Conservation (phyloP, 2,888 invertebrate genomes). For the Antitype chi region DNA sequence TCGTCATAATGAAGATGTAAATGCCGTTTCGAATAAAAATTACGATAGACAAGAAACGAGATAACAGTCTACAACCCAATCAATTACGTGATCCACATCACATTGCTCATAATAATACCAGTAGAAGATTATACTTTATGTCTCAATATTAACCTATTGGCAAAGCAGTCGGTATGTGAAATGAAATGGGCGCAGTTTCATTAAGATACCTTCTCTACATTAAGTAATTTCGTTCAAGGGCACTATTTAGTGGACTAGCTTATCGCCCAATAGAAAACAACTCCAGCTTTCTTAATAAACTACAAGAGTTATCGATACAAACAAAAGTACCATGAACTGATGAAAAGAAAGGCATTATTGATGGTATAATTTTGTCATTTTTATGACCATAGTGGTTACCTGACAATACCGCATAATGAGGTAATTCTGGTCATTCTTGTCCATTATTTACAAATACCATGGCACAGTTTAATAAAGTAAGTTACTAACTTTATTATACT, state of each 20-base stretch:
- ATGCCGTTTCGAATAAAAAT: slow-evolving; percentile 24
- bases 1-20: slow-evolving; percentile 1
- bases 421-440: not conserved
- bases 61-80: slow-evolving; percentile 31
- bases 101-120: slow-evolving; percentile 23
- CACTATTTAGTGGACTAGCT: slow-evolving; percentile 29
- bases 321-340: not conserved
- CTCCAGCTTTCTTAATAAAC: slow-evolving; percentile 32
- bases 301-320: not conserved
- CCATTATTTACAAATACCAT: slow-evolving; percentile 45
- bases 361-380: not conserved
- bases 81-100: slow-evolving; percentile 46
- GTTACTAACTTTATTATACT: too few relatives aligned
- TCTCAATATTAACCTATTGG: slow-evolving; percentile 48
- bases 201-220: slow-evolving; percentile 56
- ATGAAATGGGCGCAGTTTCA: slow-evolving; percentile 44
- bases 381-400: not conserved
- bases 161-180: slow-evolving; percentile 44
- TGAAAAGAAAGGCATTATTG: not conserved
- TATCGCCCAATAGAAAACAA: slow-evolving; percentile 15
- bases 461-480: too few relatives aligned
- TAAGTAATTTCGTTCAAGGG: slow-evolving; percentile 60
- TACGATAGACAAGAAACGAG: slow-evolving; percentile 20
- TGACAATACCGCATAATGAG: slow-evolving; percentile 20
- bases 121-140: slow-evolving; percentile 29